A percentile compares a stretch with the other conserved stretches of the same genome.
These are phyloP conservation scores for Drosophila monieri DNA, from an alignment of 2,888 invertebrate species.

Conservation along the genomic window DNA sequence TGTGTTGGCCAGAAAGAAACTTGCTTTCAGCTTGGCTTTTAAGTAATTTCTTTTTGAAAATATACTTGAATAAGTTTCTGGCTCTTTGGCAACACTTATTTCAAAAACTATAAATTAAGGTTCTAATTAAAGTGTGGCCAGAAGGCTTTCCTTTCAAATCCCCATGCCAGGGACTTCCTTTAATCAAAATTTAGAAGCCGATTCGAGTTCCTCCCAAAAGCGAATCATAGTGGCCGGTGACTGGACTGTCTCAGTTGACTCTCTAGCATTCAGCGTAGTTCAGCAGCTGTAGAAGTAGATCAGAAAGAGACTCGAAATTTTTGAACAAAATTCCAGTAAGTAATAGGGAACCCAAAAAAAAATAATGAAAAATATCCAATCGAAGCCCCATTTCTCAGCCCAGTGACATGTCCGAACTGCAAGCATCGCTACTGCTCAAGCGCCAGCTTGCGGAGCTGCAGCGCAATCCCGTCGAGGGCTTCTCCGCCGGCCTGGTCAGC, in stretches of 20 bases:
- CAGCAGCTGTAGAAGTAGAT: conserved; percentile 48
- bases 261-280: conserved; percentile 52
- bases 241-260: conserved; percentile 50
- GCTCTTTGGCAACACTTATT: too few relatives aligned
- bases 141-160: too few relatives aligned
- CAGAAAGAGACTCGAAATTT: conserved; percentile 50
- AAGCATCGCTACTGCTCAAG: conserved; percentile 96
- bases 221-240: conserved; percentile 5
- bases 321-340: conserved; percentile 65
- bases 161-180: too few relatives aligned
- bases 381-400: background rate
- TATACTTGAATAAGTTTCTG: too few relatives aligned
- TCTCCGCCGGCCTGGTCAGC: conserved; percentile 99
- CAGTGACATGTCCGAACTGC: conserved; percentile 92
- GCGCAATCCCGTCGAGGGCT: conserved; percentile 99
- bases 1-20: conserved; percentile 9
- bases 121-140: too few relatives aligned
- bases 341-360: conserved; percentile 5
- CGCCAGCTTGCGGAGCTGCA: conserved; percentile 98
- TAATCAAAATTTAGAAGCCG: background rate
- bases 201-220: background rate
- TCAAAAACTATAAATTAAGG: too few relatives aligned
- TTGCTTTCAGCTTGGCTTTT: conserved; percentile 13
- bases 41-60: background rate
- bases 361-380: background rate